These are phyloP conservation scores for Nycticebus coucang DNA, from an alignment of 2,113 vertebrate species.

Conservation along the genomic window DNA sequence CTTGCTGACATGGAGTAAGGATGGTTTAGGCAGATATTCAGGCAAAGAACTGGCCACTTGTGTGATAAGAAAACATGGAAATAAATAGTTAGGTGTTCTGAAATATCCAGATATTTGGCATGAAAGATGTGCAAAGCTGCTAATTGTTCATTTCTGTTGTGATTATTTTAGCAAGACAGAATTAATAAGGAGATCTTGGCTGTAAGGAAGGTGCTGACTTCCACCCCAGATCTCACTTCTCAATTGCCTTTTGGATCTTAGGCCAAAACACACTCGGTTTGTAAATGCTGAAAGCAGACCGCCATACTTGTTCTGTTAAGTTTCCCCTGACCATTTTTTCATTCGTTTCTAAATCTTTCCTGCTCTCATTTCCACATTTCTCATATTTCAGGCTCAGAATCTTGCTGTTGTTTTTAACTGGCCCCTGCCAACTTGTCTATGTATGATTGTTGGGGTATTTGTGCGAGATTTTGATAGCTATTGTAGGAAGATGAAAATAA, in stretches of 20 bases:
- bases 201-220: not conserved
- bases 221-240: not conserved
- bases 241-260: not conserved
- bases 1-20: not conserved
- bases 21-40: not conserved
- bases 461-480: not conserved
- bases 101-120: not conserved
- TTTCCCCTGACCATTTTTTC: not conserved
- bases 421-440: not conserved
- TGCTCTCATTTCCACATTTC: not conserved
- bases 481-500: not conserved
- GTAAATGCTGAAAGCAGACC: not conserved
- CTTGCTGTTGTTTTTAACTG: not conserved
- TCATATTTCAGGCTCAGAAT: not conserved
- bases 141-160: not conserved
- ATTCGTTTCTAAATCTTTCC: not conserved
- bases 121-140: not conserved
- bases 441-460: not conserved
- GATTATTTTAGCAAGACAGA: constrained; percentile 14
- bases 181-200: not conserved
- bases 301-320: not conserved
- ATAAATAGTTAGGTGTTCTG: not conserved
- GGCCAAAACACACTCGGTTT: not conserved
- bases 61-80: not conserved
- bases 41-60: not conserved